phyloP scores from a whole-genome alignment of 1,140 invertebrate genomes.

The Probaryconus sp. region DNA sequence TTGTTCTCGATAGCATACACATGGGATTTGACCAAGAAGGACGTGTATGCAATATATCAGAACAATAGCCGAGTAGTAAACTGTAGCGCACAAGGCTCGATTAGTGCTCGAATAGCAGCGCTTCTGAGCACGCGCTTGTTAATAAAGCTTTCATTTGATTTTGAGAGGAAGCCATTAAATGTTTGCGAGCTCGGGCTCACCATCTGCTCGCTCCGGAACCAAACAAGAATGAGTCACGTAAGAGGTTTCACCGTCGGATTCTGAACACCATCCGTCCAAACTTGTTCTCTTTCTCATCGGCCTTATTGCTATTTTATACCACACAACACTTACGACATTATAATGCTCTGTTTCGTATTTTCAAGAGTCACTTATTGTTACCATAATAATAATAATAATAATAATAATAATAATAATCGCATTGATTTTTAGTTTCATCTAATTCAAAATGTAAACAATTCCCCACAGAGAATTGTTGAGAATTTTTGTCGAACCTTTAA shows the following conservation, averaged over 20 bases:
- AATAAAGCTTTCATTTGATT: conserved; percentile 69
- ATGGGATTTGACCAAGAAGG: conserved; percentile 38
- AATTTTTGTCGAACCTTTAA: no score
- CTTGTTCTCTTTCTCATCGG: conserved; percentile 41
- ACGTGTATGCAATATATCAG: conserved; percentile 46
- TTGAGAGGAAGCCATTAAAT: conserved; percentile 69
- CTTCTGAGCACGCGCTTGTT: conserved; percentile 57
- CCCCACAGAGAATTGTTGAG: no score
- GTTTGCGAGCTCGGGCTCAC: conserved; percentile 61
- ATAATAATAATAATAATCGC: no score
- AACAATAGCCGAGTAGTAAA: conserved; percentile 61
- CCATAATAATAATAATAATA: no score
- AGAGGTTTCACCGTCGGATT: conserved; percentile 61
- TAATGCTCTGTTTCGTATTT: conserved; percentile 16
- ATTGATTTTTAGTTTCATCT: no score
- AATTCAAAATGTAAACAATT: no score
- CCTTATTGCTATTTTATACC: conserved; percentile 47
- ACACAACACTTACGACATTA: conserved; percentile 34
- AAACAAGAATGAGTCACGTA: conserved; percentile 66
- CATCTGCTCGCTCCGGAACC: conserved; percentile 71
- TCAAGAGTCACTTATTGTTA: conserved; percentile 2
- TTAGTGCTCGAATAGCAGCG: conserved; percentile 61
- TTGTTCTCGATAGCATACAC: conserved; percentile 29
- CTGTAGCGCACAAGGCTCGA: conserved; percentile 60
- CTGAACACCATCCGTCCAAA: conserved; percentile 43